A percentile compares a stretch with the other conserved stretches of the same genome.
Conservation (phyloP, 2,797 vertebrate species). For the Mormyrus hasselquistii region DNA sequence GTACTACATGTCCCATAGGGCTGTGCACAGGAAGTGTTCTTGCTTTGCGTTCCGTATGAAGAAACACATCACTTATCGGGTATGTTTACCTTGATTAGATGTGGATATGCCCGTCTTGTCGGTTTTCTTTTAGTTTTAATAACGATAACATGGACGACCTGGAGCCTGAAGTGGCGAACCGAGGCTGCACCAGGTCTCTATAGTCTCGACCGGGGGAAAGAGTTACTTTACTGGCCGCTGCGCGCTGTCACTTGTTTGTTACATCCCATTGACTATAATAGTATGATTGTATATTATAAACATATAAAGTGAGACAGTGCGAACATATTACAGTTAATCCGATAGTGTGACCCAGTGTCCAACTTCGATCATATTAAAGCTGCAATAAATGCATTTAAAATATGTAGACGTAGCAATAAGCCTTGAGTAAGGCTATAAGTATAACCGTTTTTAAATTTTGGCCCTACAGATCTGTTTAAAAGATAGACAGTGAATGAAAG, state of each 20-base stretch:
- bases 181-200: background rate
- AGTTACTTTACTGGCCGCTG: background rate
- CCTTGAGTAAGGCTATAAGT: background rate
- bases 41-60: background rate
- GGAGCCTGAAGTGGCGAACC: background rate
- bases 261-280: background rate
- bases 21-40: conserved; percentile 17
- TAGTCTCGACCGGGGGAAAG: background rate
- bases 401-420: background rate
- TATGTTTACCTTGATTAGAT: background rate
- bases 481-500: background rate
- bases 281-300: background rate
- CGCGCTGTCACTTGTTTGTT: background rate
- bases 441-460: too few relatives aligned
- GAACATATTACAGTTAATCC: background rate
- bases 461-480: background rate
- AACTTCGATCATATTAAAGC: background rate
- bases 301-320: background rate
- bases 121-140: background rate
- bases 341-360: background rate
- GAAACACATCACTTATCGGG: conserved; percentile 13
- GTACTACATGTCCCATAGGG: conserved; percentile 34
- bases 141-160: conserved; percentile 15
- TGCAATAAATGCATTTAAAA: background rate
- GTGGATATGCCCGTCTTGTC: conserved; percentile 12